phyloP scores from a whole-genome alignment of 2,888 invertebrate genomes.

The Lottia gigantea region DNA sequence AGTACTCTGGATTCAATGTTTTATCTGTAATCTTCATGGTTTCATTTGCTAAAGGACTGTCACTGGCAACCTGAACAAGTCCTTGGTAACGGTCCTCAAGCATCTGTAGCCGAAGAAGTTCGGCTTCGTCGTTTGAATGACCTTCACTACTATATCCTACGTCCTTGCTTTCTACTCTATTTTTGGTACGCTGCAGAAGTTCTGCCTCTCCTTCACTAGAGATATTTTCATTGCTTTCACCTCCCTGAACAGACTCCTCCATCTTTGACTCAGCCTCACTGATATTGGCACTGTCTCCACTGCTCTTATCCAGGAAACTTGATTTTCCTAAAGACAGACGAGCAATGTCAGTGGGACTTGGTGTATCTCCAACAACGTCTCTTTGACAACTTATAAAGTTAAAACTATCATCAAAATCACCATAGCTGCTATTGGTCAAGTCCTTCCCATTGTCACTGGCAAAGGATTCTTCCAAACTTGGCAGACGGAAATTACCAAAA shows the following conservation, averaged over 20 bases:
- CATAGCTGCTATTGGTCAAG: conserved; percentile 5
- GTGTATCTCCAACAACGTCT: conserved; percentile 2
- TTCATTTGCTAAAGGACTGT: conserved; percentile 36
- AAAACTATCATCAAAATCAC: conserved; percentile 1
- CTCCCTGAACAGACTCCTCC: conserved; percentile 30
- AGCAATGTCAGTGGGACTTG: neutral
- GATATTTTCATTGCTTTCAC: conserved; percentile 17
- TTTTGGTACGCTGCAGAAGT: conserved; percentile 15
- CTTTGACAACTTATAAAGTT: conserved; percentile 7
- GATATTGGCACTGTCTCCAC: conserved; percentile 58
- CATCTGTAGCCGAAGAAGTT: conserved; percentile 38
- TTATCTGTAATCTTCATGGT: conserved; percentile 20
- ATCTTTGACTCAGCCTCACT: conserved; percentile 58
- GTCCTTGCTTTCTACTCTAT: conserved; percentile 44
- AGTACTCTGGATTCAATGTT: conserved; percentile 25
- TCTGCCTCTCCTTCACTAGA: conserved; percentile 34
- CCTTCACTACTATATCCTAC: conserved; percentile 69
- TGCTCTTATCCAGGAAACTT: conserved; percentile 41
- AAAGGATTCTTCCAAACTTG: conserved; percentile 29
- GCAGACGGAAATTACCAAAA: conserved; percentile 33
- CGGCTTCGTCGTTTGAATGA: conserved; percentile 65
- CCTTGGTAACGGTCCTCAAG: conserved; percentile 36
- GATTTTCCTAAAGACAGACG: conserved; percentile 3
- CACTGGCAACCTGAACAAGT: conserved; percentile 35
- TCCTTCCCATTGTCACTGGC: conserved; percentile 17